Base-by-base conservation (phyloP, 1,140 invertebrate genomes). In the Temnothorax curvispinosus region DNA sequence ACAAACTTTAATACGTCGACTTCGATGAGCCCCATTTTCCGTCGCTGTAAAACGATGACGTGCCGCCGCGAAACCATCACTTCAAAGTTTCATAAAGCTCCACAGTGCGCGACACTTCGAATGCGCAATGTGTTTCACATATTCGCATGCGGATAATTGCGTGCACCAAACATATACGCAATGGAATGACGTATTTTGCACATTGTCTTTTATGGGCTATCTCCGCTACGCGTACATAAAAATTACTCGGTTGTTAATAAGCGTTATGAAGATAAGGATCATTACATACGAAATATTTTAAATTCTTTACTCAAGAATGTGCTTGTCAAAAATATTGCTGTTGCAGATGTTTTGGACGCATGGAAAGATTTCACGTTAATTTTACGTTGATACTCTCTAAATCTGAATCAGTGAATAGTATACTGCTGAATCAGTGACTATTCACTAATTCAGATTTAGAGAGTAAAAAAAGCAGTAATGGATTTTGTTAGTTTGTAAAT, bases 1-100 rank as follows among this genome's bases (percentile, higher is more conserved):
- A 50, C 72, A 56, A 85, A 89, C 72, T 89, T 85, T 21, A 67
- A 85, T 74, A 87, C 60, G 50, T 64, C 72, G 72, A 85, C 60
- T 50, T 85, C 71, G 88, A 84, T 56, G 52, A 75, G 80, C 41
- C 56, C 5, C 77, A 52, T 67, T 69, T 71, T 13, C 52, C 18
- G 41, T 50, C 54, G 54, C 8, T 60, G 11, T 32, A 7, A 47
- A 74, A n/a, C 38, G 67, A 41, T 75, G 41, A 60, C 80, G 80
- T 75, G 44, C n/a, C 69, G 21, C 69, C 72, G 27, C 60, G 64
- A 60, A 84, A 84, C 69, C 69, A 60, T 75, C 80, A 75, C 80
- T 84, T 75, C 9, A 84, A 84, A 84, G 69, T 84, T 84, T 84
- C 69, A 84, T 75, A 75, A 84, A 84, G 69, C 80, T 35, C 27